phyloP scores from a whole-genome alignment of 1,140 invertebrate genomes.

The Apis mellifera region Amel_HAv3.1 CM009934.2:7027001-7027500 shows the following conservation, averaged over 20 bases:
- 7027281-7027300: too few species aligned
- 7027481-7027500: not conserved
- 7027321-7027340: too few species aligned
- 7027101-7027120: constrained; percentile 4
- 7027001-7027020: constrained; percentile 1
- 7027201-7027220: not conserved
- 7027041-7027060: not conserved
- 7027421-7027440: too few species aligned
- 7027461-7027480: not conserved
- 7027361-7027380: too few species aligned
- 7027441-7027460: too few species aligned
- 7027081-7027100: not conserved
- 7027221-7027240: too few species aligned
- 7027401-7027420: too few species aligned
- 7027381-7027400: too few species aligned
- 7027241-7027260: too few species aligned
- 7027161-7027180: not conserved
- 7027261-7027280: too few species aligned
- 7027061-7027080: not conserved
- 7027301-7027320: too few species aligned
- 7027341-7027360: too few species aligned
- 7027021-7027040: constrained; percentile 7
- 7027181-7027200: not conserved
- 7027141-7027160: not conserved
- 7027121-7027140: constrained; percentile 2